These are phyloP conservation scores for Phoeniculus purpureus DNA, from an alignment of 2,797 vertebrate genomes.

Conservation along the genomic window DNA sequence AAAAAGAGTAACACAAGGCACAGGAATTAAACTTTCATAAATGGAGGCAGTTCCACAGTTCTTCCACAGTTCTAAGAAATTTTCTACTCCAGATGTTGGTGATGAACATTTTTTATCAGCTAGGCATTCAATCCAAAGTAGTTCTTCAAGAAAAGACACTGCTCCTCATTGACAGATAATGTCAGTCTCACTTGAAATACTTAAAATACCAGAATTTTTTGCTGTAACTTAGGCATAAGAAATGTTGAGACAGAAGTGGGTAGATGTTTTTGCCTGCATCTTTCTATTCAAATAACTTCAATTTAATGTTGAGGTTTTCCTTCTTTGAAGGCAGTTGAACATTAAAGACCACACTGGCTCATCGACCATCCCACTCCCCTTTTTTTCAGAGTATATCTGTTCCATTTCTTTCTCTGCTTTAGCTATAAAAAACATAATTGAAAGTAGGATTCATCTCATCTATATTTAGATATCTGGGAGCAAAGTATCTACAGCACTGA, in stretches of 20 bases:
- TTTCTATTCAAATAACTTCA: slow-evolving; percentile 31
- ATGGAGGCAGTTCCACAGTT: neutral
- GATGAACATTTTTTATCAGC: neutral
- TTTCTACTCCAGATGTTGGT: neutral
- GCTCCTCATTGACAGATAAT: neutral
- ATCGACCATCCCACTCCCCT: neutral
- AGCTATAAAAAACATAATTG: neutral
- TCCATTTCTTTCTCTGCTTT: neutral
- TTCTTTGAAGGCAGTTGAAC: slow-evolving; percentile 18
- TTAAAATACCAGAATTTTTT: neutral
- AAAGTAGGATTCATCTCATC: neutral
- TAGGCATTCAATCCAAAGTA: neutral
- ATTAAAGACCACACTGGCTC: neutral
- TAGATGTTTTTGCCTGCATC: slow-evolving; percentile 27
- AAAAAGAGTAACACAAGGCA: neutral
- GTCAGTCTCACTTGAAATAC: neutral
- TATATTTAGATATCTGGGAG: neutral
- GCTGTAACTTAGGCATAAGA: neutral
- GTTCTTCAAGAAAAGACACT: neutral
- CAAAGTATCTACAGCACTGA: neutral
- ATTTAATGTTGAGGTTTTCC: slow-evolving; percentile 21
- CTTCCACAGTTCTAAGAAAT: neutral
- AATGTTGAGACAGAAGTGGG: slow-evolving; percentile 42
- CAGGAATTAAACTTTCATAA: neutral
- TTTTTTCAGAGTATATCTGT: neutral